These are phyloP conservation scores for Tor tambroides DNA, from an alignment of 2,113 vertebrate species.

Conservation along the genomic window DNA sequence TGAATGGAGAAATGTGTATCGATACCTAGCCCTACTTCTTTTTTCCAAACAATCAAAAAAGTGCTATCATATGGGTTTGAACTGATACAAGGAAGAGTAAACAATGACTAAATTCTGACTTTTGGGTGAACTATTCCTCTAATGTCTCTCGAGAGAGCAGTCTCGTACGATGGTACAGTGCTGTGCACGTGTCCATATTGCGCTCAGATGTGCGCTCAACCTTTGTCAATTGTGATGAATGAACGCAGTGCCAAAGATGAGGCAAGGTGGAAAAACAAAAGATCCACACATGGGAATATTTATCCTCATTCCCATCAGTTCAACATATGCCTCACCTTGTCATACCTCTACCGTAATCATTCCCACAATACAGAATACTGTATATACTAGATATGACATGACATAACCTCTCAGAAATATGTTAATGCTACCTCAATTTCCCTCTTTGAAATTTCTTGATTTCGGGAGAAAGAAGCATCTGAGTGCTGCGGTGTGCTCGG, in stretches of 20 bases:
- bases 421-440: not conserved
- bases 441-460: not conserved
- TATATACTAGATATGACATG: conserved; percentile 13
- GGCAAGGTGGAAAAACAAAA: conserved; percentile 23
- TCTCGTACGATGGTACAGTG: not conserved
- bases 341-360: conserved; percentile 22
- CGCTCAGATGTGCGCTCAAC: conserved; percentile 21
- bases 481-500: not conserved
- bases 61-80: not conserved
- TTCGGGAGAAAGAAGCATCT: conserved; percentile 18
- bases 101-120: not conserved
- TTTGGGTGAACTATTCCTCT: not conserved
- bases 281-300: conserved; percentile 18
- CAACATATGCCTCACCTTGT: conserved; percentile 31
- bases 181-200: conserved; percentile 22
- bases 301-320: conserved; percentile 32
- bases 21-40: not conserved
- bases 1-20: not conserved
- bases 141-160: not conserved
- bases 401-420: conserved; percentile 11
- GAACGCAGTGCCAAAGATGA: conserved; percentile 25
- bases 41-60: conserved; percentile 3
- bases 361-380: not conserved
- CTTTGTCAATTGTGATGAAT: conserved; percentile 22
- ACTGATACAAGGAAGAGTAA: not conserved